These are phyloP conservation scores for Nothura maculosa DNA, from an alignment of 2,797 vertebrate species.

Conservation along the genomic window DNA sequence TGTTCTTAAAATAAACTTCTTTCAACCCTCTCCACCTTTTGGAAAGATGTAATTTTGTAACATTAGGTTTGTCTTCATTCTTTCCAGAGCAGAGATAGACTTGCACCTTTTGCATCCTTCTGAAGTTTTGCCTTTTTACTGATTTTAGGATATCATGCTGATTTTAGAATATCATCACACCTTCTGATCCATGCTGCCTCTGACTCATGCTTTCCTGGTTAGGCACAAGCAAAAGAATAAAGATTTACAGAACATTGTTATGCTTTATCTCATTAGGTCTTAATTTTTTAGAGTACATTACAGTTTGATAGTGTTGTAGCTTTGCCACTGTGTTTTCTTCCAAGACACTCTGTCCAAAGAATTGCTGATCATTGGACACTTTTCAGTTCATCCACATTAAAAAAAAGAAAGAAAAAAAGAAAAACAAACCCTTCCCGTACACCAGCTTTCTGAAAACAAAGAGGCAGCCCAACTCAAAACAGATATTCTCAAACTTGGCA, in stretches of 20 bases:
- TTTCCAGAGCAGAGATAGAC: neutral
- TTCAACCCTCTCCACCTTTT: neutral
- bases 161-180: neutral
- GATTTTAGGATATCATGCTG: neutral
- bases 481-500: slow-evolving; percentile 15
- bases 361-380: neutral
- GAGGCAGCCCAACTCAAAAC: neutral
- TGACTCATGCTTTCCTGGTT: neutral
- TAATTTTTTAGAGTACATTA: slow-evolving; percentile 1
- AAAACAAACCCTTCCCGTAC: neutral
- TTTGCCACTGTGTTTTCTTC: slow-evolving; percentile 25
- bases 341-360: neutral
- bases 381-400: slow-evolving; percentile 19
- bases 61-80: neutral
- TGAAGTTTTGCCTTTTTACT: neutral
- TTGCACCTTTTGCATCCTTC: neutral
- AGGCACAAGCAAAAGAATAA: slow-evolving; percentile 28
- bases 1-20: neutral
- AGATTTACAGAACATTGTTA: neutral
- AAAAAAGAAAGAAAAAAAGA: neutral
- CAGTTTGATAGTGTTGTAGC: neutral
- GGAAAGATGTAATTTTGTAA: neutral
- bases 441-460: slow-evolving; percentile 3
- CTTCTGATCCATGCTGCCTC: neutral
- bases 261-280: slow-evolving; percentile 8